These are phyloP conservation scores for Andrena dorsata DNA, from an alignment of 2,888 invertebrate species.

Conservation along the genomic window DNA sequence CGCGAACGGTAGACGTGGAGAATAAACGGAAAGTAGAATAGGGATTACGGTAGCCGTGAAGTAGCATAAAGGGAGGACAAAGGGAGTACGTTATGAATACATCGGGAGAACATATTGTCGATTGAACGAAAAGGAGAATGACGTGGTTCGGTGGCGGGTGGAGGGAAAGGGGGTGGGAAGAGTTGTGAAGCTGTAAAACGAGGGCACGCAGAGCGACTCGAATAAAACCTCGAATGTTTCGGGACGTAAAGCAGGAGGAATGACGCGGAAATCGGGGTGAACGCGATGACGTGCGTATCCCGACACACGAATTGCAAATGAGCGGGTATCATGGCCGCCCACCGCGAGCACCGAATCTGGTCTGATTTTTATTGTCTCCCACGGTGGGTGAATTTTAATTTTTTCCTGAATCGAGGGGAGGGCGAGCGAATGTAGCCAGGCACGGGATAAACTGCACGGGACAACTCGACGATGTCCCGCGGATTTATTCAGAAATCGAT, in stretches of 20 bases:
- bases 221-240: conserved; percentile 70
- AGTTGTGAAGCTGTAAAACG: conserved; percentile 42
- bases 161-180: not conserved
- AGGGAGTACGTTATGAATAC: not conserved
- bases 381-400: conserved; percentile 53
- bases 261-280: conserved; percentile 43
- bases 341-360: not conserved
- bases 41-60: conserved; percentile 2
- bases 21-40: not conserved
- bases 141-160: not conserved
- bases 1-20: too few species aligned
- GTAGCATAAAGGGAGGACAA: not conserved
- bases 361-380: conserved; percentile 55
- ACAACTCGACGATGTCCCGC: conserved; percentile 32
- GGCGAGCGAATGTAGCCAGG: conserved; percentile 1
- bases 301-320: conserved; percentile 66
- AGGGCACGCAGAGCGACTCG: conserved; percentile 56
- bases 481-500: conserved; percentile 44
- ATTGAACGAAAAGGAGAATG: conserved; percentile 5
- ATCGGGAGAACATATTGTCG: conserved; percentile 8
- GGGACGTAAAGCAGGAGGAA: conserved; percentile 62
- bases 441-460: conserved; percentile 24
- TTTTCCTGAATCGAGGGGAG: not conserved
- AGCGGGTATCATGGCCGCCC: conserved; percentile 27
- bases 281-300: conserved; percentile 45